phyloP scores from a whole-genome alignment of 2,888 invertebrate species.

The Nephrocerus scutellatus region DNA sequence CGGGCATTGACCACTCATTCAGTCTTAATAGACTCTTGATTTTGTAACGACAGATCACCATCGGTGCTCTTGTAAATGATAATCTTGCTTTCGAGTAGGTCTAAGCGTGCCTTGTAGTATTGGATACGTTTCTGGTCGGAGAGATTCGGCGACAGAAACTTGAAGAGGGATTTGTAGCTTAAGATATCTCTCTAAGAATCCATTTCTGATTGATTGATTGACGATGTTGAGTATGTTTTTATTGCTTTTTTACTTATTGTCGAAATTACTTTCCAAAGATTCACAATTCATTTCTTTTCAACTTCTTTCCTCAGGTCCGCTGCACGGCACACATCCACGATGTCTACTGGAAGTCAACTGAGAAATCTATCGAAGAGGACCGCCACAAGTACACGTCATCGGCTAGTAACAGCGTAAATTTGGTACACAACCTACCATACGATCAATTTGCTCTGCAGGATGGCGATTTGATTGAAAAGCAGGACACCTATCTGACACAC shows the following conservation, averaged over 20 bases:
- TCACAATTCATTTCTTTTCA: conserved; percentile 1
- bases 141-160: conserved; percentile 17
- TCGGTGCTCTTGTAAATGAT: conserved; percentile 56
- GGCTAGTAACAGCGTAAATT: conserved; percentile 35
- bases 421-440: conserved; percentile 34
- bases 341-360: conserved; percentile 61
- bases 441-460: conserved; percentile 43
- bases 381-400: conserved; percentile 27
- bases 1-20: too few species aligned
- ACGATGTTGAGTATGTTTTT: too few species aligned
- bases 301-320: conserved; percentile 47
- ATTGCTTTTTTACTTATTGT: background rate
- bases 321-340: conserved; percentile 61
- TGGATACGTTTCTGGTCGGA: conserved; percentile 54
- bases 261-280: conserved; percentile 2
- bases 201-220: too few species aligned
- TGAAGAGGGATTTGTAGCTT: too few species aligned
- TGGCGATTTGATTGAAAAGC: conserved; percentile 38
- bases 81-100: conserved; percentile 55
- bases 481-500: conserved; percentile 44
- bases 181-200: too few species aligned
- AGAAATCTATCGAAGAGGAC: conserved; percentile 57
- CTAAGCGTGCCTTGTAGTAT: conserved; percentile 57
- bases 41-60: conserved; percentile 53
- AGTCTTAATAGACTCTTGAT: too few species aligned